Evolutionary conservation across 2,797 vertebrate species (phyloP), one percentile per base, ranked within the genome.

Genomic region (Mionectes olivaceus): DNA sequence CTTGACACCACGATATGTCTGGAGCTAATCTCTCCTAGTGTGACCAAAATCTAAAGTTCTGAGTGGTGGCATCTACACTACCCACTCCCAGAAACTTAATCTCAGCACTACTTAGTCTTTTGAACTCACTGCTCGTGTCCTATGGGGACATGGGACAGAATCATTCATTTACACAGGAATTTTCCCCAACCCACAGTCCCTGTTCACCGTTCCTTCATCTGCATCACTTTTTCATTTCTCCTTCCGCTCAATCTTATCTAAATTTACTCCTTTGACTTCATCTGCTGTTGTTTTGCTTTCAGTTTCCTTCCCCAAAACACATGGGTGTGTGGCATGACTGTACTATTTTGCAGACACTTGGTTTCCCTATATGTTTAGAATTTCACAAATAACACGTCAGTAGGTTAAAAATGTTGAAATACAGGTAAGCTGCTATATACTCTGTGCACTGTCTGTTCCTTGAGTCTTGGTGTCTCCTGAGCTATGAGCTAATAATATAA

Each of bases 401-500:
- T 57, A 77, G 61, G 37, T 85, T 11, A 81, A 71, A 91, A 94
- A 33, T 1, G 2, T 12, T 83, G 81, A 87, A 89, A 82, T 87
- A 70, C 0, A 19, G 50, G 52, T 56, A 86, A 80, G 77, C 46
- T 71, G 61, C 67, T 79, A 30, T 79, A 30, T 32, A 65, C 43
- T 43, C 41, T 11, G 22, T 64, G 76, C 73, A 28, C 73, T 65
- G 78, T 85, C 76, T 89, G 47, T 65, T 93, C 91, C 49, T 69
- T 2, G 7, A 78, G 69, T 81, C 50, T 76, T 13, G 1, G 44
- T 52, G 73, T 80, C 82, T 95, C 79, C 68, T 16, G 78, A 94
- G 79, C 92, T 71, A 55, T 78, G 27, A 89, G 60, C 87, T 94
- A 86, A 96, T 96, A 82, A 35, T 83, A 71, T 75, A 92, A 93